Conservation (phyloP, 1,140 invertebrate genomes). For the Saccostrea echinata region DNA sequence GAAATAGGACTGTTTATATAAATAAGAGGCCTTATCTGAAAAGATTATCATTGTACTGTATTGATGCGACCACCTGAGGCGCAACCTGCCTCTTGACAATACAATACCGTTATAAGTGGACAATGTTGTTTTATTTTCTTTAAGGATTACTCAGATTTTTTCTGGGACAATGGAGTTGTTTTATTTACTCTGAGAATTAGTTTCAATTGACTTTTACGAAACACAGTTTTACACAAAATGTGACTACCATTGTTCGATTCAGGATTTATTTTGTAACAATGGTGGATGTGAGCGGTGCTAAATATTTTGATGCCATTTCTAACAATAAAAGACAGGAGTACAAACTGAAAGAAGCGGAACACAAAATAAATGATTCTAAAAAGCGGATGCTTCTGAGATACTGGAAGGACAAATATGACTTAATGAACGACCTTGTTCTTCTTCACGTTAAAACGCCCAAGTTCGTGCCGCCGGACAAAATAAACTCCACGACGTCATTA, state of each 20-base stretch:
- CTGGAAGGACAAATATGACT: conserved; percentile 58
- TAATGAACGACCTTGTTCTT: conserved; percentile 54
- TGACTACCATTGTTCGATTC: background rate
- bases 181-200: background rate
- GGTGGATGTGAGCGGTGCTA: conserved; percentile 23
- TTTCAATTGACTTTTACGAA: background rate
- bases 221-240: background rate
- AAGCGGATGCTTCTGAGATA: conserved; percentile 43
- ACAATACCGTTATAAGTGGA: background rate
- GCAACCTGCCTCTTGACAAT: background rate
- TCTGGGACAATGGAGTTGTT: background rate
- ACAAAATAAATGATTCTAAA: conserved; percentile 50
- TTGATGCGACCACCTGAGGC: background rate
- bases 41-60: conserved; percentile 10
- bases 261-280: background rate
- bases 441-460: conserved; percentile 52
- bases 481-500: background rate
- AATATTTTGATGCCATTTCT: conserved; percentile 58
- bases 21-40: background rate
- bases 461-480: background rate
- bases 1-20: conserved; percentile 8
- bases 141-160: background rate
- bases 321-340: conserved; percentile 50
- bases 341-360: conserved; percentile 46
- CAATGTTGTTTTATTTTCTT: conserved; percentile 18